Conservation (phyloP, 2,797 vertebrate genomes). For the Gallinago solitaria region DNA sequence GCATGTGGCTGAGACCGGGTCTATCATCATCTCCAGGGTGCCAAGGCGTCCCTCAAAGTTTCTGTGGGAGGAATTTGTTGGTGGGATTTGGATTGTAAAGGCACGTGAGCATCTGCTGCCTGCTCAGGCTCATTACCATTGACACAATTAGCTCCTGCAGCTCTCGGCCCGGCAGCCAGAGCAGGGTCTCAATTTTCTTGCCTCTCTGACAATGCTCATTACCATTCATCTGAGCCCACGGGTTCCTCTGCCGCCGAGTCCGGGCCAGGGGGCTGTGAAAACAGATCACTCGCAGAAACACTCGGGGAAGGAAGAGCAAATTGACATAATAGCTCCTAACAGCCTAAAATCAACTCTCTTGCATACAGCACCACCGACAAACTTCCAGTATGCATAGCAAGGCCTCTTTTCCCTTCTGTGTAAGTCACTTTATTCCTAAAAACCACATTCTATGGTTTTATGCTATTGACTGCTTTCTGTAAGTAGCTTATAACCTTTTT, state of each 20-base stretch:
- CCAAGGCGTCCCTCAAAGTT: conserved; percentile 79
- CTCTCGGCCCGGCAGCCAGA: conserved; percentile 74
- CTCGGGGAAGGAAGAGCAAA: neutral
- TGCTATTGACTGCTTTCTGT: neutral
- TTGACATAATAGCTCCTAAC: neutral
- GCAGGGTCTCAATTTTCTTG: conserved; percentile 69
- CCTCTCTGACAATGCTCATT: conserved; percentile 73
- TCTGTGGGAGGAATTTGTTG: conserved; percentile 83
- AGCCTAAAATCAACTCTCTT: neutral
- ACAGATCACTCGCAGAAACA: neutral
- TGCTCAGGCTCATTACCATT: conserved; percentile 88
- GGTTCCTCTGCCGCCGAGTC: conserved; percentile 41
- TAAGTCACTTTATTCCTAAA: neutral
- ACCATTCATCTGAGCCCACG: conserved; percentile 64
- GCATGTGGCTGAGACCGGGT: conserved; percentile 77
- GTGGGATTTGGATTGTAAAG: conserved; percentile 90
- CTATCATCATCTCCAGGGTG: conserved; percentile 81
- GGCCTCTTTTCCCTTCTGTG: neutral
- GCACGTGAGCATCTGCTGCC: conserved; percentile 95
- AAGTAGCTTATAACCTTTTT: neutral
- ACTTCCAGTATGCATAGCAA: neutral
- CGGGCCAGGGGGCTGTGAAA: conserved; percentile 26
- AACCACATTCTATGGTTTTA: neutral
- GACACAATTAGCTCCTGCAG: conserved; percentile 87
- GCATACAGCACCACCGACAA: neutral